phyloP scores from a whole-genome alignment of 2,888 invertebrate species.

The Pseudanteris insignis region DNA sequence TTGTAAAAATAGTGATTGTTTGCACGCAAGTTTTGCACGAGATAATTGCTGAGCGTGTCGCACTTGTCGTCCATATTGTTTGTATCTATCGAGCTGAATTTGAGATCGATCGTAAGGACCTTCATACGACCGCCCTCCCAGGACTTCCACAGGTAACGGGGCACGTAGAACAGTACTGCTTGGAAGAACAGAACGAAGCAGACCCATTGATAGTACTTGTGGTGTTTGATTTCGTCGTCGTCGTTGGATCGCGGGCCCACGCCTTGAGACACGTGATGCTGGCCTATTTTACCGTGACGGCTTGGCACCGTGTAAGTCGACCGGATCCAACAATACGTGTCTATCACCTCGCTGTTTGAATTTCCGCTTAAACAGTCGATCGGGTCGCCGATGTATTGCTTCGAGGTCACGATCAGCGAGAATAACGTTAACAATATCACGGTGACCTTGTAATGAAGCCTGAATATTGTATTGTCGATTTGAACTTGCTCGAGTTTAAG shows the following conservation, averaged over 20 bases:
- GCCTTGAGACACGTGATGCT: background rate
- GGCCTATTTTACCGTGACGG: background rate
- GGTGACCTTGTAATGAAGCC: conserved; percentile 92
- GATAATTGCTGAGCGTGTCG: conserved; percentile 84
- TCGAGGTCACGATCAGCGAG: conserved; percentile 89
- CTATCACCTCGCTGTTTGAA: conserved; percentile 88
- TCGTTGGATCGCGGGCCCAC: background rate
- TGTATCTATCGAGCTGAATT: background rate
- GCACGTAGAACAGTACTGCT: conserved; percentile 90
- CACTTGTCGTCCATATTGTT: conserved; percentile 72
- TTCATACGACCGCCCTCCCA: conserved; percentile 84
- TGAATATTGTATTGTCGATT: conserved; percentile 94
- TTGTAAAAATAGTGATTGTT: conserved; percentile 90
- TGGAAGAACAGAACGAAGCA: conserved; percentile 79
- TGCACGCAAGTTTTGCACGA: conserved; percentile 79
- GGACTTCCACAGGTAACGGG: conserved; percentile 91
- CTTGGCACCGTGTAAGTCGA: conserved; percentile 65
- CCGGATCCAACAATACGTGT: conserved; percentile 80
- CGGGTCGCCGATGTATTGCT: conserved; percentile 96
- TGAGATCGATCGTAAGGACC: background rate
- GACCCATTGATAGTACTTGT: too few relatives aligned
- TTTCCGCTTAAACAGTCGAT: conserved; percentile 95
- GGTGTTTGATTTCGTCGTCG: background rate
- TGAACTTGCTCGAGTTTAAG: conserved; percentile 70
- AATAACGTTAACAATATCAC: conserved; percentile 91